Evolutionary conservation across 2,113 vertebrate species (phyloP).

Genomic region (Diglossa brunneiventris): DNA sequence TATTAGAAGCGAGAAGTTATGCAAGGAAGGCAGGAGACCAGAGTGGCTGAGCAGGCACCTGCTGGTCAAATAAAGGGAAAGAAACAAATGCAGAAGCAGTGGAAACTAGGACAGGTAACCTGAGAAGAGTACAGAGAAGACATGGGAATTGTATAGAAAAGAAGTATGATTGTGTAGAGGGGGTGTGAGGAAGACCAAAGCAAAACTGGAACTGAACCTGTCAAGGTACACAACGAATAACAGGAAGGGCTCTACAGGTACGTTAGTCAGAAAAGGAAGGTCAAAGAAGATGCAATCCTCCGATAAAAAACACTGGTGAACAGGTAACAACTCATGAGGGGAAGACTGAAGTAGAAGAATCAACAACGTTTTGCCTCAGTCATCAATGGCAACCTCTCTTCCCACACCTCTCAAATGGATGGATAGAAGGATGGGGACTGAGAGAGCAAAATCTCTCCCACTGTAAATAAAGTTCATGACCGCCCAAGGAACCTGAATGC

Average conservation of each 20-base stretch:
- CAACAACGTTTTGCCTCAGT: background rate
- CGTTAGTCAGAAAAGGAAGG: accelerated
- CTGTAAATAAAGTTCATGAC: background rate
- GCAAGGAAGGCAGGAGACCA: background rate
- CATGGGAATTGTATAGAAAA: background rate
- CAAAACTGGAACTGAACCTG: background rate
- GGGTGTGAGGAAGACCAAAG: background rate
- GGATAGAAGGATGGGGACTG: background rate
- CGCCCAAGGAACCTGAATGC: background rate
- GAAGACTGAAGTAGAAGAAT: background rate
- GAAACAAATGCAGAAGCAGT: background rate
- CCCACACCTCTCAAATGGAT: accelerated
- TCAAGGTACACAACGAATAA: background rate
- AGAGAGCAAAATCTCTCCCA: background rate
- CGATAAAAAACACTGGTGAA: background rate
- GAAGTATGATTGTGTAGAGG: background rate
- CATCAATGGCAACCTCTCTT: background rate
- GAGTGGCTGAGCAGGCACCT: background rate
- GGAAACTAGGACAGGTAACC: background rate
- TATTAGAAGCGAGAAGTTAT: background rate
- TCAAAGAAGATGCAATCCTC: background rate
- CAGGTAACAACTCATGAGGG: background rate
- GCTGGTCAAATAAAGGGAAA: background rate
- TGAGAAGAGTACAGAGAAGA: background rate
- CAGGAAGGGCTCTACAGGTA: background rate